Evolutionary conservation across 2,888 invertebrate genomes (phyloP), one percentile per base, ranked within the genome.

Genomic region (Agapetus fuscipes): DNA sequence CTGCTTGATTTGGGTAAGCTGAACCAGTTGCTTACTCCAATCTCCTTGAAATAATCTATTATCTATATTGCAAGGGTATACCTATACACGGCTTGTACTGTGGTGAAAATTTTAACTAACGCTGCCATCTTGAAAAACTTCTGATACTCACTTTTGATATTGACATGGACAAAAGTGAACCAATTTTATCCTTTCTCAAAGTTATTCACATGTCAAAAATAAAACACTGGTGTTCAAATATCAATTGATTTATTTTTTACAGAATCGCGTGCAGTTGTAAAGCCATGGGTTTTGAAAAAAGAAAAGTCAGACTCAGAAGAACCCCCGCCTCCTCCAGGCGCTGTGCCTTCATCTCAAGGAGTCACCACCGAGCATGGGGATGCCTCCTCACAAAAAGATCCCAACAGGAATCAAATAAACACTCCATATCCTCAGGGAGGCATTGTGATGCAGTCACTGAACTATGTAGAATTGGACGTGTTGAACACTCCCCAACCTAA

Each of bases 1-100:
- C 50, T 81, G 20, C 65, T 70, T 39, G 72, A 76, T 48, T 52
- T 79, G 46, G 75, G 75, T 58, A 48, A 36, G 14, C n/a, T n/a
- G n/a, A n/a, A n/a, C n/a, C n/a, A n/a, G n/a, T n/a, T n/a, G n/a
- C n/a, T n/a, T n/a, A n/a, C n/a, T n/a, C n/a, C n/a, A n/a, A n/a
- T n/a, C n/a, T n/a, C n/a, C n/a, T n/a, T n/a, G n/a, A n/a, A n/a
- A n/a, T n/a, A n/a, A n/a, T n/a, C 10, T 24, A 9, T 24, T n/a
- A 24, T 24, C 7, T 24, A 7, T 24, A 24, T 9, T 24, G 7
- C 7, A n/a, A n/a, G n/a, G n/a, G n/a, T n/a, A n/a, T n/a, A n/a
- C n/a, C n/a, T n/a, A n/a, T n/a, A n/a, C n/a, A n/a, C n/a, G n/a
- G n/a, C n/a, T n/a, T n/a, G n/a, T n/a, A n/a, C n/a, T n/a, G n/a